phyloP scores from a whole-genome alignment of 2,888 invertebrate genomes.

The Acronicta alni region DNA sequence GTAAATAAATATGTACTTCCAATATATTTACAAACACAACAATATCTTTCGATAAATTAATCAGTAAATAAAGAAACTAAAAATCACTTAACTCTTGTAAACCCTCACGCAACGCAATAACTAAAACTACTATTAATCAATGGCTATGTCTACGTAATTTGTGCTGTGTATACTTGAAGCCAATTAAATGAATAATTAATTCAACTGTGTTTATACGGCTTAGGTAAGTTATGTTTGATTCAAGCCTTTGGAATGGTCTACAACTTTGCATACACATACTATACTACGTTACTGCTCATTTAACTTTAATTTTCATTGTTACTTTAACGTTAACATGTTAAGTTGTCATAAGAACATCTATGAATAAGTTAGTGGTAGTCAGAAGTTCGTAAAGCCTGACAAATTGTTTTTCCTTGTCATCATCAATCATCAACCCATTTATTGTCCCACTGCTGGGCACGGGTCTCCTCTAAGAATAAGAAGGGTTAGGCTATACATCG shows the following conservation, averaged over 20 bases:
- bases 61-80: not conserved
- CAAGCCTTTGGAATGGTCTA: constrained; percentile 23
- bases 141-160: not conserved
- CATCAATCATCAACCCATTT: too few relatives aligned
- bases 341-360: too few relatives aligned
- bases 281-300: not conserved
- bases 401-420: too few relatives aligned
- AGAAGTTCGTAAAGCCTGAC: too few relatives aligned
- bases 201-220: constrained; percentile 53
- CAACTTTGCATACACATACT: constrained; percentile 13
- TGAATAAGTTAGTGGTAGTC: too few relatives aligned
- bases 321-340: not conserved
- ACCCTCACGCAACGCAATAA: not conserved
- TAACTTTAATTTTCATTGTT: constrained; percentile 11
- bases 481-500: too few relatives aligned
- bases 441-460: too few relatives aligned
- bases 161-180: constrained; percentile 13
- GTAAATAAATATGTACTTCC: too few relatives aligned
- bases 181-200: constrained; percentile 65
- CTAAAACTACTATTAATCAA: not conserved
- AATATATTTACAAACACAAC: not conserved
- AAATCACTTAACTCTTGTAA: too few relatives aligned
- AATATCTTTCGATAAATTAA: not conserved
- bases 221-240: constrained; percentile 50
- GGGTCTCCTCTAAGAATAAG: too few relatives aligned